These are phyloP conservation scores for Garrulus glandarius DNA, from an alignment of 2,797 vertebrate species.

Conservation along the genomic window DNA sequence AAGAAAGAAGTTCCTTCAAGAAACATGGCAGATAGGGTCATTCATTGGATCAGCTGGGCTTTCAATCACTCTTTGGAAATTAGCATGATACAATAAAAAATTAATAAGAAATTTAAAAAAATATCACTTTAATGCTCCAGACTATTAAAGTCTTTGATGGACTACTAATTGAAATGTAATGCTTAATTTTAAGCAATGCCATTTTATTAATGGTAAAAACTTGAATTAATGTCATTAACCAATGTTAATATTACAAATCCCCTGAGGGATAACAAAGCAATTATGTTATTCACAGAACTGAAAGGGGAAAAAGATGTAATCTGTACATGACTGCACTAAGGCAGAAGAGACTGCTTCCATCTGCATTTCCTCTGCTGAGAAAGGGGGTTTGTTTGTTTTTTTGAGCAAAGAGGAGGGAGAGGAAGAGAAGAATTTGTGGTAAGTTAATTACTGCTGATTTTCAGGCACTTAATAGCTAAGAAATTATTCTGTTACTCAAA, in stretches of 20 bases:
- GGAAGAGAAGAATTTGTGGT: background rate
- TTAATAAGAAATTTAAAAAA: slow-evolving; percentile 60
- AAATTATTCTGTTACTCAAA: slow-evolving; percentile 59
- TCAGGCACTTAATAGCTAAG: slow-evolving; percentile 37
- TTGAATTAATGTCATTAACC: slow-evolving; percentile 72
- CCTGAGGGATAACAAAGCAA: slow-evolving; percentile 66
- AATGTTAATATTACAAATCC: slow-evolving; percentile 69
- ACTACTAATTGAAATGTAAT: slow-evolving; percentile 70
- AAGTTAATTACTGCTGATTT: slow-evolving; percentile 55
- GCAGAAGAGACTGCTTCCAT: background rate
- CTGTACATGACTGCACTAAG: background rate
- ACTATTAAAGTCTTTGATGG: slow-evolving; percentile 54
- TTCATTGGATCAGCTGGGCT: slow-evolving; percentile 43
- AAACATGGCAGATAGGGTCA: slow-evolving; percentile 51
- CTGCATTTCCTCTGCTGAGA: background rate
- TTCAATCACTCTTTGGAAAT: slow-evolving; percentile 62
- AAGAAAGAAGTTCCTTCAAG: slow-evolving; percentile 52
- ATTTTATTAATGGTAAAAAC: slow-evolving; percentile 73
- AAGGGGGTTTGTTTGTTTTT: slow-evolving; percentile 18
- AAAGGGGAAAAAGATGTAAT: background rate
- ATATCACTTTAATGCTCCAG: slow-evolving; percentile 45
- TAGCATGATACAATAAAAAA: slow-evolving; percentile 65
- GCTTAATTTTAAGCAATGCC: slow-evolving; percentile 66
- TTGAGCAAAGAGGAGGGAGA: slow-evolving; percentile 18
- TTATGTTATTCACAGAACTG: slow-evolving; percentile 58